Percentiles rank a stretch among this genome's conserved stretches.
phyloP scores from a whole-genome alignment of 1,140 invertebrate genomes.

The Cylas formicarius region DNA sequence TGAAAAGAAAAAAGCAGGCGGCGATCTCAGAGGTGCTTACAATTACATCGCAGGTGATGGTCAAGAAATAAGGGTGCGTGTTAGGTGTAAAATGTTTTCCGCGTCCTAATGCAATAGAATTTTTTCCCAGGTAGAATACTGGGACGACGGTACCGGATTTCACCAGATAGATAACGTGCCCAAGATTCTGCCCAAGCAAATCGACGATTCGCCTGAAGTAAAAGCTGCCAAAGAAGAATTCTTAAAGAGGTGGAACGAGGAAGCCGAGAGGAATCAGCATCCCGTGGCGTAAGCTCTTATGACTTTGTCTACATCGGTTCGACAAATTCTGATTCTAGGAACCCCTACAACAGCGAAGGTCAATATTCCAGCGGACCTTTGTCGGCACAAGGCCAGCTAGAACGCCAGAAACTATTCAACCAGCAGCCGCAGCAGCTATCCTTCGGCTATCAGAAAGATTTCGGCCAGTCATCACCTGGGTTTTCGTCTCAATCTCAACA shows the following conservation, averaged over 20 bases:
- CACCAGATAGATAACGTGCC: constrained; percentile 60
- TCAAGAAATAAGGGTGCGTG: constrained; percentile 45
- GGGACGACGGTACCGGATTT: constrained; percentile 56
- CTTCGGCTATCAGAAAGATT: too few species aligned
- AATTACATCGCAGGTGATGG: constrained; percentile 44
- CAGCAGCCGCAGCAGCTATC: constrained; percentile 13
- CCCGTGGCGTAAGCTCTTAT: constrained; percentile 33
- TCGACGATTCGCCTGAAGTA: constrained; percentile 53
- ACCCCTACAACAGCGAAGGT: constrained; percentile 28
- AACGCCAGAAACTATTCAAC: constrained; percentile 18
- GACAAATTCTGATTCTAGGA: constrained; percentile 18
- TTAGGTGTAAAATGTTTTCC: not conserved
- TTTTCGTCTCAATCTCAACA: too few species aligned
- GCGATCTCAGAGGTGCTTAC: constrained; percentile 47
- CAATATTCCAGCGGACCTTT: constrained; percentile 27
- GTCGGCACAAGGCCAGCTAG: constrained; percentile 22
- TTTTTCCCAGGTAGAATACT: constrained; percentile 47
- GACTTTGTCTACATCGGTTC: too few species aligned
- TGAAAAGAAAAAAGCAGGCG: constrained; percentile 46
- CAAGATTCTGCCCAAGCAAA: constrained; percentile 49
- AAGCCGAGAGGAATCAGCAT: constrained; percentile 46
- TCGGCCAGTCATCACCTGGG: too few species aligned
- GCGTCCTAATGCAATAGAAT: too few species aligned
- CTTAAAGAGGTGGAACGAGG: constrained; percentile 53
- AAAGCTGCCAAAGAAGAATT: constrained; percentile 53